Percentiles rank a stretch among this genome's conserved stretches.
Conservation (phyloP, 2,113 vertebrate genomes). For the Eretmochelys imbricata region DNA sequence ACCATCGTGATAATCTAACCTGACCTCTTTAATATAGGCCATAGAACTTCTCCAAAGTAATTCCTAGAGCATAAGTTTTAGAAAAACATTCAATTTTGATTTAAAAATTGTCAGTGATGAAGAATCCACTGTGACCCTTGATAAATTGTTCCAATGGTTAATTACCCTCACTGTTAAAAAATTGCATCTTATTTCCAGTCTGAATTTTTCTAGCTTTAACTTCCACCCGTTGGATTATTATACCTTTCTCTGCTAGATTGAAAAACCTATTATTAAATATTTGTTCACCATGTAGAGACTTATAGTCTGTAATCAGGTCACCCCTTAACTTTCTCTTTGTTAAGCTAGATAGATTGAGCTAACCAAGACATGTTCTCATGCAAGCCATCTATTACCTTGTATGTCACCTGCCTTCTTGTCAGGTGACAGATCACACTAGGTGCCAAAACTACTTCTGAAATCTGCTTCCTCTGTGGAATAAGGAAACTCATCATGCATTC, state of each 20-base stretch:
- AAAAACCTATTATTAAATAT: no score
- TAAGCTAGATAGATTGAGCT: not conserved
- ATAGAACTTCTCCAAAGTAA: not conserved
- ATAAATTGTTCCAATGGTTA: not conserved
- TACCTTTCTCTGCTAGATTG: no score
- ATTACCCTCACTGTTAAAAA: not conserved
- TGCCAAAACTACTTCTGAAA: not conserved
- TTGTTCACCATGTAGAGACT: no score
- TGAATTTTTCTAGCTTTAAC: not conserved
- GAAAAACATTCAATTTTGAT: not conserved
- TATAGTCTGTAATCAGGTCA: no score
- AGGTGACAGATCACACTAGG: no score
- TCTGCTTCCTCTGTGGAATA: not conserved
- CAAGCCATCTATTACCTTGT: not conserved
- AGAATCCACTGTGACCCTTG: not conserved
- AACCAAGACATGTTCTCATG: not conserved
- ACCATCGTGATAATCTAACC: not conserved
- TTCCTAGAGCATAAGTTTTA: not conserved
- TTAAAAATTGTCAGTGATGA: not conserved
- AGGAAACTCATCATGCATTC: not conserved
- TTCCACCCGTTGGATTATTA: no score
- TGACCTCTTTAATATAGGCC: not conserved
- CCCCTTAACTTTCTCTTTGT: no score
- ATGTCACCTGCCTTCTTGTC: not conserved
- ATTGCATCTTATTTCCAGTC: not conserved